Evolutionary conservation across 2,888 invertebrate species (phyloP).

Genomic region (Scaptomyza cyrtandrae): DNA sequence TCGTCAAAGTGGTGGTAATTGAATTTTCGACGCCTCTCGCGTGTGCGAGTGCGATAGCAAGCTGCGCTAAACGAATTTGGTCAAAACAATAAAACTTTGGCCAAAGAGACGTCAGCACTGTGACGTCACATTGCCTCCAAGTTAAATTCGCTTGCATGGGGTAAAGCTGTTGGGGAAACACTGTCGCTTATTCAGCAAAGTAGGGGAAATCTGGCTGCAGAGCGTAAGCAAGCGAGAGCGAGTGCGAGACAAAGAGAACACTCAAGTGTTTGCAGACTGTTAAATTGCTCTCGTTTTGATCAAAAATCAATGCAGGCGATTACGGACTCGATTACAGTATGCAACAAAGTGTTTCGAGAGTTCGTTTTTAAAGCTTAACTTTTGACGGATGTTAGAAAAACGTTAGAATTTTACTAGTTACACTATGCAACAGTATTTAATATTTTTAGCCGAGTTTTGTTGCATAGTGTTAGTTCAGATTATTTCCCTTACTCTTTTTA

Average conservation of each 20-base stretch:
- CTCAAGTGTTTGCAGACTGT: constrained; percentile 14
- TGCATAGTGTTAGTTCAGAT: background rate
- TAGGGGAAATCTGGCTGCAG: constrained; percentile 67
- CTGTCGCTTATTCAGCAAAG: constrained; percentile 60
- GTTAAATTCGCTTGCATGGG: constrained; percentile 25
- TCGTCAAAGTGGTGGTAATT: constrained; percentile 82
- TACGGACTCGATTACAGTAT: constrained; percentile 15
- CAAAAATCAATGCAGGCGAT: constrained; percentile 38
- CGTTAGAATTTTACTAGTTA: background rate
- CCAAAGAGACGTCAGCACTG: constrained; percentile 38
- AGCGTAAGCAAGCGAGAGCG: constrained; percentile 22
- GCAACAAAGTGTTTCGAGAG: constrained; percentile 11
- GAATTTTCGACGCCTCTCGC: constrained; percentile 61
- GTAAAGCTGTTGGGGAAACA: constrained; percentile 56
- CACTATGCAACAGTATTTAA: background rate
- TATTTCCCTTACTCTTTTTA: constrained; percentile 78
- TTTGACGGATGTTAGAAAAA: background rate
- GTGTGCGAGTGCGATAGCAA: constrained; percentile 60
- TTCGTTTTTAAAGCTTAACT: background rate
- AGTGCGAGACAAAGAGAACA: constrained; percentile 1
- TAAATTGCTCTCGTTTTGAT: constrained; percentile 38
- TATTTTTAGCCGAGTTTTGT: background rate
- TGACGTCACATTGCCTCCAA: constrained; percentile 68
- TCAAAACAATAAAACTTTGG: constrained; percentile 59
- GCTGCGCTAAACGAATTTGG: constrained; percentile 40